Base-by-base conservation (phyloP, 2,888 invertebrate genomes). In the Dicycla oo region DNA sequence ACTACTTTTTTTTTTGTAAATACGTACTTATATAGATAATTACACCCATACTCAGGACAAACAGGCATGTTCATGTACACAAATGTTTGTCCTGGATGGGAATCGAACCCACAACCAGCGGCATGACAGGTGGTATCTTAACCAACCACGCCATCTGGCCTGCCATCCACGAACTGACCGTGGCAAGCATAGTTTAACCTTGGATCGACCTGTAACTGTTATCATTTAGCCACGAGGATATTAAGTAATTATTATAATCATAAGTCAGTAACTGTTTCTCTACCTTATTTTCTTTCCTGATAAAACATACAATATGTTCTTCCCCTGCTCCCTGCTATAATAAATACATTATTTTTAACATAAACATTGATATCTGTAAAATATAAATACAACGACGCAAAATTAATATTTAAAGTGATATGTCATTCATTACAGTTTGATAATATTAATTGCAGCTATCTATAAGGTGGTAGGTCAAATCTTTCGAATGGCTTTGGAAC, bases 241-340 rank as follows among this genome's bases (percentile, higher is more conserved):
- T 40, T 23, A 60, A 11, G 2, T 45, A 38, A 26, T 51, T 26
- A 45, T 40, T 20, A 38, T 6, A 23, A n/a, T 15, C 13, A 51
- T 13, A 60, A 40, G 23, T 20, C 20, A 47, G 0, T 1, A 20
- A 54, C 0, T 20, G 30, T 45, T 38, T 11, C 8, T 2, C 7
- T 11, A 54, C 30, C 30, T 54, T 10, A 30, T 64, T 56, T 47
- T 40, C 64, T 64, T 64, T 40, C 64, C 15, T 18, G 38, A 47
- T 73, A 40, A n/a, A 8, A 49, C 18, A 38, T 1, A 26, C 7
- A 6, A n/a, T n/a, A 45, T 63, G 80, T 78, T 78, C 38, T 80
- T 78, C 75, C 78, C 78, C 63, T 5, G 23, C 54, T 23, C n/a
- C 30, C 11, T 20, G 18, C 2, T 18, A 23, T 2, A 57, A 57